Conservation (phyloP, 2,797 vertebrate species). For the Sebastes oblongus region DNA sequence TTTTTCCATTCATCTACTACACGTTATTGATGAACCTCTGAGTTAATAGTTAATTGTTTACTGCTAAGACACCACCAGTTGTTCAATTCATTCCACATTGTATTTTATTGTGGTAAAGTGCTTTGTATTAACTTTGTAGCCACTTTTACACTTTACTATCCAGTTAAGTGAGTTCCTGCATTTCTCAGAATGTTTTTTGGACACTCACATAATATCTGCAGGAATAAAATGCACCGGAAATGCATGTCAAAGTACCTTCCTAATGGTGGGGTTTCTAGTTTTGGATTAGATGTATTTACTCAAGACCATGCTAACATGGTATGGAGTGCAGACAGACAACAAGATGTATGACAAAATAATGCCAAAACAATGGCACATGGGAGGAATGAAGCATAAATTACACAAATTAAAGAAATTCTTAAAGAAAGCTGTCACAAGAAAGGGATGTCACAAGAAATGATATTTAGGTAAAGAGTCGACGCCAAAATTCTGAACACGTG, state of each 20-base stretch:
- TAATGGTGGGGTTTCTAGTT: neutral
- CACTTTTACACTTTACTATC: constrained; percentile 1
- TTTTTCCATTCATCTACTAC: constrained; percentile 12
- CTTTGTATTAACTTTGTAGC: neutral
- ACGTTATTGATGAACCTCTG: constrained; percentile 7
- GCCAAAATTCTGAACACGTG: no score
- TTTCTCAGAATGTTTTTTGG: neutral
- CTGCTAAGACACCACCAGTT: neutral
- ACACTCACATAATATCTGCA: neutral
- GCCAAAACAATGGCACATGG: neutral
- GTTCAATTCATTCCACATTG: neutral
- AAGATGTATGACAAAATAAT: neutral
- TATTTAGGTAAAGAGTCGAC: no score
- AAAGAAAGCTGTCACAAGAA: neutral
- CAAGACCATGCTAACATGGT: neutral
- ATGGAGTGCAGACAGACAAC: neutral
- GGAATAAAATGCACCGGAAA: neutral
- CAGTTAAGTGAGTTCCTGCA: neutral
- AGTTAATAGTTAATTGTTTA: constrained; percentile 1
- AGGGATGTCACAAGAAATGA: no score
- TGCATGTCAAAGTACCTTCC: neutral
- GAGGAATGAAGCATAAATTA: neutral
- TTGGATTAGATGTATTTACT: neutral
- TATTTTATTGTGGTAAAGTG: neutral
- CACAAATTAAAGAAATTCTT: neutral